Evolutionary conservation across 2,888 invertebrate species (phyloP), one percentile per base, ranked within the genome.

Genomic region (Leptinotarsa rubiginosa): DNA sequence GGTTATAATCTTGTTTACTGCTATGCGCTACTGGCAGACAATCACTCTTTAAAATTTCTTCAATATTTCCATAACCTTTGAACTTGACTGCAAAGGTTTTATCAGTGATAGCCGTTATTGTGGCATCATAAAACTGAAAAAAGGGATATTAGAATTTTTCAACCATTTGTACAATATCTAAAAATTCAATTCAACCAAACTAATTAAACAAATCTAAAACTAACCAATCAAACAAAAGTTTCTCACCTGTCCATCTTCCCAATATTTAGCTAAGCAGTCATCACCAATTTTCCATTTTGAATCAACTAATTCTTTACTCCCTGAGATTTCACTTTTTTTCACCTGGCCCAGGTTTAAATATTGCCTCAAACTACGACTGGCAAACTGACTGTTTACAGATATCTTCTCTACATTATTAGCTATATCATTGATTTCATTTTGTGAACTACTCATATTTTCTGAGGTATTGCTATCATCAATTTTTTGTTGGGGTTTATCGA

Each of bases 231-330:
- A 50, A 50, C 1, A 1, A 16, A 71, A 69, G 15, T 20, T 59
- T 20, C 90, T 89, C 86, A 95, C 96, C 89, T 93, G 93, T 84
- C 94, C 93, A 88, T 97, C 97, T 87, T 97, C 96, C 97, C 97
- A 97, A 88, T 97, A 97, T 84, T 96, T 95, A 10, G 97, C 97
- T 88, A 96, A 90, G 85, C 96, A 96, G 75, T 93, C 91, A 85
- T 96, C 96, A 15, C 96, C 96, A 68, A 92, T 89, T 84, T 92
- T 93, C 95, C 95, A 96, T 41, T n/a, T 68, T 4, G n/a, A 15
- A 67, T 52, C 47, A 50, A 25, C 52, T 65, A 75, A 71, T 25
- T 64, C 74, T 65, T 72, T 71, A 41, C 73, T 72, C 18, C 68
- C 20, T 25, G 5, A 7, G 22, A 72, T 73, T n/a, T 75, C 54